Evolutionary conservation across 2,888 invertebrate genomes (phyloP).

Genomic region (Nowickia ferox): DNA sequence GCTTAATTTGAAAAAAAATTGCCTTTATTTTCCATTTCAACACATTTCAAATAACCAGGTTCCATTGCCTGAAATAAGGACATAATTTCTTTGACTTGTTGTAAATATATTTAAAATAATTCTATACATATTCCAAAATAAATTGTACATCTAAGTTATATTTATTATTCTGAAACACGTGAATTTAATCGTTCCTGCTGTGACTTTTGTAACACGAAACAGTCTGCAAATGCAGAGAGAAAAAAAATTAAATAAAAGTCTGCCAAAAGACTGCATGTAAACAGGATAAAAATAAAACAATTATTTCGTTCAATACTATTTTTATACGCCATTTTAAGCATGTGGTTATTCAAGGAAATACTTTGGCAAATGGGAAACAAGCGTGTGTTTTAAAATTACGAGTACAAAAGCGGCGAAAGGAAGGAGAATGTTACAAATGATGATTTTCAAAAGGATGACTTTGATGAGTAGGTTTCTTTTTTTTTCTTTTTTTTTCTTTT

Average conservation of each 20-base stretch:
- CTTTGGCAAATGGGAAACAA: constrained; percentile 49
- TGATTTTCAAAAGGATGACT: constrained; percentile 14
- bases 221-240: constrained; percentile 17
- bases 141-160: no score
- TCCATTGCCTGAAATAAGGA: background rate
- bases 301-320: constrained; percentile 64
- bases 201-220: constrained; percentile 12
- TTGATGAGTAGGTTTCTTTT: constrained; percentile 52
- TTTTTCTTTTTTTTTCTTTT: background rate
- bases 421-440: constrained; percentile 27
- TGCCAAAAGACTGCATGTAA: constrained; percentile 63
- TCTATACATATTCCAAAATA: background rate
- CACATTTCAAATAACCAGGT: background rate
- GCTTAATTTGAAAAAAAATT: no score
- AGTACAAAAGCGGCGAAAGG: background rate
- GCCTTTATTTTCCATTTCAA: background rate
- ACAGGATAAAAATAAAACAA: constrained; percentile 70
- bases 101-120: background rate
- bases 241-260: constrained; percentile 33
- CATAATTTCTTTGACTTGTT: background rate
- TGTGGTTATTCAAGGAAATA: constrained; percentile 63
- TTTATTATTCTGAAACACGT: constrained; percentile 54
- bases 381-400: constrained; percentile 31
- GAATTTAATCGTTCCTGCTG: constrained; percentile 69
- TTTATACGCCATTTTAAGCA: constrained; percentile 63